Percentiles rank a stretch among this genome's conserved stretches.
These are phyloP conservation scores for Jaculus jaculus DNA, from an alignment of 2,113 vertebrate species.

Conservation along the genomic window DNA sequence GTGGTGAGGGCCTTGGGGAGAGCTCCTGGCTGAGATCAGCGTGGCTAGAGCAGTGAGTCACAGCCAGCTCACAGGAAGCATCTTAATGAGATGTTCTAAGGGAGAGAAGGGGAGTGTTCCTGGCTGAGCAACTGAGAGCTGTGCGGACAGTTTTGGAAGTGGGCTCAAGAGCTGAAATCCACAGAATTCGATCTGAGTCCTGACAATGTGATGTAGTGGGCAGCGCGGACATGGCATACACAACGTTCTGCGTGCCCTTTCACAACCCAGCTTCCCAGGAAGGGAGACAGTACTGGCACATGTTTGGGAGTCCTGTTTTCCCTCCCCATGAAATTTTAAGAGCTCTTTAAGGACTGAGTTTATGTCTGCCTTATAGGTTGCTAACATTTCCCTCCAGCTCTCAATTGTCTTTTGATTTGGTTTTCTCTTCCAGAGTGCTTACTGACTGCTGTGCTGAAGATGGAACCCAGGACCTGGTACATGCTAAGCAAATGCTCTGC, in stretches of 20 bases:
- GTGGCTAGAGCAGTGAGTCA: conserved; percentile 29
- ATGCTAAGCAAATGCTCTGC: background rate
- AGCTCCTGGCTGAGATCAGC: conserved; percentile 54
- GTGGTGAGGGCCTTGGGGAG: background rate
- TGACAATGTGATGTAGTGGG: background rate
- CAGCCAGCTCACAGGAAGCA: conserved; percentile 46
- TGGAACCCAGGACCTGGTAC: background rate
- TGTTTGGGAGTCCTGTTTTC: background rate
- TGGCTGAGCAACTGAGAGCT: background rate
- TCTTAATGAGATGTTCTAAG: conserved; percentile 43
- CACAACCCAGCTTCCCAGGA: background rate
- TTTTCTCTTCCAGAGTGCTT: background rate
- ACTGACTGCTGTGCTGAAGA: background rate
- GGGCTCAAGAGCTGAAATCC: conserved; percentile 3
- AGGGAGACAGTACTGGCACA: background rate
- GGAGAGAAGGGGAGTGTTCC: background rate
- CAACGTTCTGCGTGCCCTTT: background rate
- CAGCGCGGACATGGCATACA: background rate
- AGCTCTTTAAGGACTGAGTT: background rate
- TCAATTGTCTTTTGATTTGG: conserved; percentile 20
- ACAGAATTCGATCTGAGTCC: background rate
- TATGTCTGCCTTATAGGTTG: background rate
- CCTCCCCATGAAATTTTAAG: background rate
- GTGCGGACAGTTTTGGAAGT: background rate
- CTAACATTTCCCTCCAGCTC: conserved; percentile 23